These are phyloP conservation scores for Ophiothrix spiculata DNA, from an alignment of 35 echinoderm and acorn worm species.

Conservation along the genomic window DNA sequence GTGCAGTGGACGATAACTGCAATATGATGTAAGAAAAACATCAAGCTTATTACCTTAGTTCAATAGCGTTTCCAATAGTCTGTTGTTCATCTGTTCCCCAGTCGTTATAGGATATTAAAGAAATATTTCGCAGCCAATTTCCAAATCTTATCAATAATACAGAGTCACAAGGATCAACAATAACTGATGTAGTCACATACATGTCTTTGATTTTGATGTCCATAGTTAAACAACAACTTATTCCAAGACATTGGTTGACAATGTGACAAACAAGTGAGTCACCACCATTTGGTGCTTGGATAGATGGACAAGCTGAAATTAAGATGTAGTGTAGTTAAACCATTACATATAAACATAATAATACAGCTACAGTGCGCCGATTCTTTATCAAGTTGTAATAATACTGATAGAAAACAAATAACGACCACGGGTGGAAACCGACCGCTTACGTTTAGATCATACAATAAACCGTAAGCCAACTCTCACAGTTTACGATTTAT, in stretches of 20 bases:
- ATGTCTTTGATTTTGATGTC: background rate
- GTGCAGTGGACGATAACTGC: too few species aligned
- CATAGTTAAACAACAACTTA: conserved; percentile 6
- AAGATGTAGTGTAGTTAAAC: background rate
- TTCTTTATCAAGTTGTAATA: too few species aligned
- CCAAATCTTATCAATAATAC: conserved; percentile 5
- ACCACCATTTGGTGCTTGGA: background rate
- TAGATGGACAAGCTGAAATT: background rate
- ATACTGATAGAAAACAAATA: too few species aligned
- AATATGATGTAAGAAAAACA: too few species aligned
- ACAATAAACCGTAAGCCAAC: too few species aligned
- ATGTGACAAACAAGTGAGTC: conserved; percentile 5
- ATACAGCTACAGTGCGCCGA: too few species aligned
- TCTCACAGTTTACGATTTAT: too few species aligned
- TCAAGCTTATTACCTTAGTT: background rate
- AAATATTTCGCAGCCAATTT: conserved; percentile 1
- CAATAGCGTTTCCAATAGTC: too few species aligned
- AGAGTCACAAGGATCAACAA: conserved; percentile 15
- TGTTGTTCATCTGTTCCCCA: too few species aligned
- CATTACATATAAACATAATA: too few species aligned
- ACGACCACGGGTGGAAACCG: too few species aligned
- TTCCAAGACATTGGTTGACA: background rate
- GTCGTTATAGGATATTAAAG: background rate
- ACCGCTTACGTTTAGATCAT: too few species aligned
- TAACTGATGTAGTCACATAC: conserved; percentile 4